Evolutionary conservation across 92 coral and sea anemone species (phyloP).

Genomic region (Scolanthus callimorphus): DNA sequence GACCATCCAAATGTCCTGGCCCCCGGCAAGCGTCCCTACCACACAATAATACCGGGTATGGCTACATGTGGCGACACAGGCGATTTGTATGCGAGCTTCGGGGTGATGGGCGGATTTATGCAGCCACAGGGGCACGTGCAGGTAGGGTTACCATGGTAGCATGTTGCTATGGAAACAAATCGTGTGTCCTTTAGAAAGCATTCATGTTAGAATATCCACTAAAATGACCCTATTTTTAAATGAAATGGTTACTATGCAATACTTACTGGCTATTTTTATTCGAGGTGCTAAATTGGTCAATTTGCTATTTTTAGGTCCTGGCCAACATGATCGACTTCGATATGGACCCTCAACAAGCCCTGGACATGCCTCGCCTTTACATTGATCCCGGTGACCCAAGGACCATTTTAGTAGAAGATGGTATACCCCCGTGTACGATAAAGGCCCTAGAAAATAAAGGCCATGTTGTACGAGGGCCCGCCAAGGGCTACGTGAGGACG

Average conservation of each 20-base stretch:
- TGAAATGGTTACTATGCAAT: too few relatives aligned
- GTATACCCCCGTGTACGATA: constrained; percentile 54
- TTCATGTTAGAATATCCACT: too few relatives aligned
- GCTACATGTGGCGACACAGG: constrained; percentile 77
- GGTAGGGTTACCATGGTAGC: too few relatives aligned
- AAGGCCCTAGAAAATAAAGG: constrained; percentile 55
- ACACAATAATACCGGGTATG: constrained; percentile 96
- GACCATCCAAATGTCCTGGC: constrained; percentile 73
- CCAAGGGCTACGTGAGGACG: constrained; percentile 45
- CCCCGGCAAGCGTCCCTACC: constrained; percentile 89
- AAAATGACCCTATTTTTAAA: too few relatives aligned
- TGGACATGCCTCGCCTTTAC: constrained; percentile 87
- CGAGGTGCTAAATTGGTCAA: too few relatives aligned
- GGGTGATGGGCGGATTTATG: constrained; percentile 99
- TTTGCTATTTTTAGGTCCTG: constrained; percentile 63
- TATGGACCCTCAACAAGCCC: constrained; percentile 96
- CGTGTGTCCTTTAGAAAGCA: too few relatives aligned
- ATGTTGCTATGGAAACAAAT: not conserved
- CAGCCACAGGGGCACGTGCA: constrained; percentile 99
- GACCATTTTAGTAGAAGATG: constrained; percentile 68
- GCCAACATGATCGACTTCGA: constrained; percentile 94
- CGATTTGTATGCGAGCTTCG: constrained; percentile 91
- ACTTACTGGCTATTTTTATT: too few relatives aligned
- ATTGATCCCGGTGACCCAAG: constrained; percentile 33
- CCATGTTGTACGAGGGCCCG: constrained; percentile 65